Percentiles rank a stretch among this genome's conserved stretches.
phyloP scores from a whole-genome alignment of 2,797 vertebrate genomes.

The Crenuchus spilurus region DNA sequence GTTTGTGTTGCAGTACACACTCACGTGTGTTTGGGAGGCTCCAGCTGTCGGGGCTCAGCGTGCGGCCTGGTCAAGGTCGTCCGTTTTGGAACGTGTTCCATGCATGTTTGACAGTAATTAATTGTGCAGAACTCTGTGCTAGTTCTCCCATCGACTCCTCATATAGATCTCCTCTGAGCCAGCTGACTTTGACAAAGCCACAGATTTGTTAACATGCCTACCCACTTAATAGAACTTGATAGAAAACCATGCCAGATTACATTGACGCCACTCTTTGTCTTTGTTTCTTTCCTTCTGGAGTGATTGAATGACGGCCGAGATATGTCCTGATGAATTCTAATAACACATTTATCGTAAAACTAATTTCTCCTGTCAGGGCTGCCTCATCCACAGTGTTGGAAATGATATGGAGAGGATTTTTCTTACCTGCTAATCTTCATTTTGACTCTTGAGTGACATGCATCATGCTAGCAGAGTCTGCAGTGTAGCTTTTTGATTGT shows the following conservation, averaged over 20 bases:
- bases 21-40: conserved; percentile 42
- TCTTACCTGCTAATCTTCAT: not conserved
- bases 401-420: conserved; percentile 2
- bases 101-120: conserved; percentile 60
- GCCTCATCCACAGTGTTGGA: not conserved
- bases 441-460: conserved; percentile 26
- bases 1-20: conserved; percentile 16
- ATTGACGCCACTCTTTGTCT: conserved; percentile 20
- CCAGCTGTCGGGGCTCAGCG: conserved; percentile 44
- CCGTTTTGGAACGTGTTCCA: conserved; percentile 48
- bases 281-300: conserved; percentile 18
- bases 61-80: conserved; percentile 60
- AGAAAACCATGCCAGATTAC: not conserved
- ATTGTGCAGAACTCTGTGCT: conserved; percentile 46
- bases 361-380: conserved; percentile 21
- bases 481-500: conserved; percentile 15
- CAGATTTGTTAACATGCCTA: conserved; percentile 38
- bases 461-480: conserved; percentile 14
- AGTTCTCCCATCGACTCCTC: conserved; percentile 2
- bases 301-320: conserved; percentile 33
- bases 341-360: conserved; percentile 34
- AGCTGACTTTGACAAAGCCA: conserved; percentile 49
- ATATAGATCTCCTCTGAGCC: conserved; percentile 34
- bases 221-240: conserved; percentile 42
- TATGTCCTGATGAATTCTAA: conserved; percentile 21